These are phyloP conservation scores for Corythornis madagascariensis DNA, from an alignment of 2,113 vertebrate species.

Conservation along the genomic window DNA sequence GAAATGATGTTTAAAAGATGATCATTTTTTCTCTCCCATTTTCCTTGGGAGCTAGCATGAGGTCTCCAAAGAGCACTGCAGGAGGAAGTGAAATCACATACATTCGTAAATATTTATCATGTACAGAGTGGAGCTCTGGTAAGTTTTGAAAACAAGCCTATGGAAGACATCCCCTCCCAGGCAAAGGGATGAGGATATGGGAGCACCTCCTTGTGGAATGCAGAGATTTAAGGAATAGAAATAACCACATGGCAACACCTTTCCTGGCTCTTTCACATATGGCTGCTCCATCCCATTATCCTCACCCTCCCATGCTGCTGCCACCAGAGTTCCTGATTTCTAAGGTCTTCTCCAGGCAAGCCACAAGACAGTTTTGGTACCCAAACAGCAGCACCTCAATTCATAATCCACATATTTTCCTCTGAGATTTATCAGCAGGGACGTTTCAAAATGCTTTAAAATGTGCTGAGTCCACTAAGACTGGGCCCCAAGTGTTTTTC, in stretches of 20 bases:
- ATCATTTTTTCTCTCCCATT: constrained; percentile 26
- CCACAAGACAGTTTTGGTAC: background rate
- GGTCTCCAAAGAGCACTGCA: constrained; percentile 22
- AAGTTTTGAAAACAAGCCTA: constrained; percentile 8
- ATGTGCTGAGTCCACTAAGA: constrained; percentile 67
- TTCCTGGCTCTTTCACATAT: background rate
- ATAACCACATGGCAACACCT: background rate
- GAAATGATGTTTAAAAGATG: constrained; percentile 39
- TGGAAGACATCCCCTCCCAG: background rate
- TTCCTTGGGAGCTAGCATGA: background rate
- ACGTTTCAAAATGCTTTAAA: constrained; percentile 62
- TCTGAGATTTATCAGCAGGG: constrained; percentile 44
- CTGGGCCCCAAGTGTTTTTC: constrained; percentile 62
- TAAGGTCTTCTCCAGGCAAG: background rate
- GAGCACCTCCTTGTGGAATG: background rate
- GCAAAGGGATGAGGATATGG: background rate
- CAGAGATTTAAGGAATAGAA: background rate
- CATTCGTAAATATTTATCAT: background rate
- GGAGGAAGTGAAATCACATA: constrained; percentile 1
- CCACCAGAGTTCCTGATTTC: background rate
- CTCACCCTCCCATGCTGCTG: background rate
- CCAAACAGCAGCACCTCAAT: background rate
- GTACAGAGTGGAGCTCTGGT: background rate
- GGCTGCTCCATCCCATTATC: background rate
- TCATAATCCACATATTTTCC: background rate